Evolutionary conservation across 2,888 invertebrate genomes (phyloP).

Genomic region (Philereme vetulata): DNA sequence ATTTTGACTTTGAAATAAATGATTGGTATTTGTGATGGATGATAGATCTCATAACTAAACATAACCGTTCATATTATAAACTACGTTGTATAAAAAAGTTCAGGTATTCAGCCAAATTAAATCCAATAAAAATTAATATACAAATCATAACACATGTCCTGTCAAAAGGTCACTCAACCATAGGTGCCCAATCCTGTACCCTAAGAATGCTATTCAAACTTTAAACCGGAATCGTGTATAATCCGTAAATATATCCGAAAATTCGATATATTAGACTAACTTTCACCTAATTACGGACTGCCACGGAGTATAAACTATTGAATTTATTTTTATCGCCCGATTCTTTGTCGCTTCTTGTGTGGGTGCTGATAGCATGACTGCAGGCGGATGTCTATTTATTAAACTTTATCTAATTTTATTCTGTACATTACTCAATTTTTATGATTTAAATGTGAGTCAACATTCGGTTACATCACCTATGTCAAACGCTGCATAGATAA

Average conservation of each 20-base stretch:
- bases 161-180: slow-evolving; percentile 16
- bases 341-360: slow-evolving; percentile 22
- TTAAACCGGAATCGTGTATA: slow-evolving; percentile 33
- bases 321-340: slow-evolving; percentile 31
- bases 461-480: too few relatives aligned
- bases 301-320: slow-evolving; percentile 33
- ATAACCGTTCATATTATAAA: too few relatives aligned
- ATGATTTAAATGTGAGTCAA: too few relatives aligned
- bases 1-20: too few relatives aligned
- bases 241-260: slow-evolving; percentile 39
- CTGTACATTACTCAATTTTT: too few relatives aligned
- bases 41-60: too few relatives aligned
- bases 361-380: slow-evolving; percentile 14
- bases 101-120: too few relatives aligned
- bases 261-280: slow-evolving; percentile 44
- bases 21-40: too few relatives aligned
- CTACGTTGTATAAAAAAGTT: too few relatives aligned
- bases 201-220: slow-evolving; percentile 17
- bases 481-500: too few relatives aligned
- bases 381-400: slow-evolving; percentile 14
- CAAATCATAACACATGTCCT: neutral
- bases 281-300: slow-evolving; percentile 53
- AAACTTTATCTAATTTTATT: too few relatives aligned
- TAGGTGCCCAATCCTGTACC: slow-evolving; percentile 4
- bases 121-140: too few relatives aligned